Conservation (phyloP, 1,140 invertebrate species). For the Lysiphlebus fabarum region DNA sequence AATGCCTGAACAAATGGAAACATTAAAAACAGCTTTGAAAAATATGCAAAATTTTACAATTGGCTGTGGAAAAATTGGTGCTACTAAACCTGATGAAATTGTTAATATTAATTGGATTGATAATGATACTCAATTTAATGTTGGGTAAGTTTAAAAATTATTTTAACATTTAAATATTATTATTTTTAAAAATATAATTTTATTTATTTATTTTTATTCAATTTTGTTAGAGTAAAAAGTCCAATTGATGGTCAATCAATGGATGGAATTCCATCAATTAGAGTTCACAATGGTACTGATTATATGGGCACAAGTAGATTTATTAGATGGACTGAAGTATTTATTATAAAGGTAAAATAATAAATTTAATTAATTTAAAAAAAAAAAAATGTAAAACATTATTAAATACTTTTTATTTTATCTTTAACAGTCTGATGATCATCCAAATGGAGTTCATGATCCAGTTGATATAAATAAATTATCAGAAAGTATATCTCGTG, state of each 20-base stretch:
- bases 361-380: too few relatives aligned
- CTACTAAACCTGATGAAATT: slow-evolving; percentile 65
- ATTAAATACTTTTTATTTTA: slow-evolving; percentile 7
- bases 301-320: slow-evolving; percentile 66
- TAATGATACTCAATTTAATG: slow-evolving; percentile 75
- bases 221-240: slow-evolving; percentile 72
- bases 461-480: slow-evolving; percentile 75
- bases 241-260: slow-evolving; percentile 72
- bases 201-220: slow-evolving; percentile 15
- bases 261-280: slow-evolving; percentile 81
- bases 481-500: slow-evolving; percentile 74
- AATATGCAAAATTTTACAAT: slow-evolving; percentile 78
- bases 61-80: slow-evolving; percentile 67
- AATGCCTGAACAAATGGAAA: slow-evolving; percentile 73
- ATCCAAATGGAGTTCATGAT: slow-evolving; percentile 59
- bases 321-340: slow-evolving; percentile 88
- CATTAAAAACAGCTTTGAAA: slow-evolving; percentile 69
- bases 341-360: slow-evolving; percentile 75
- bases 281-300: slow-evolving; percentile 78
- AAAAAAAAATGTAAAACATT: neutral
- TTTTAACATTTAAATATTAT: neutral
- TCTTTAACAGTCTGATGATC: slow-evolving; percentile 55
- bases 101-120: slow-evolving; percentile 77
- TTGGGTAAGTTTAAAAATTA: slow-evolving; percentile 62
- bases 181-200: slow-evolving; percentile 6